Conservation (phyloP, 35 echinoderm and acorn worm genomes). For the Heliocidaris tuberculata region DNA sequence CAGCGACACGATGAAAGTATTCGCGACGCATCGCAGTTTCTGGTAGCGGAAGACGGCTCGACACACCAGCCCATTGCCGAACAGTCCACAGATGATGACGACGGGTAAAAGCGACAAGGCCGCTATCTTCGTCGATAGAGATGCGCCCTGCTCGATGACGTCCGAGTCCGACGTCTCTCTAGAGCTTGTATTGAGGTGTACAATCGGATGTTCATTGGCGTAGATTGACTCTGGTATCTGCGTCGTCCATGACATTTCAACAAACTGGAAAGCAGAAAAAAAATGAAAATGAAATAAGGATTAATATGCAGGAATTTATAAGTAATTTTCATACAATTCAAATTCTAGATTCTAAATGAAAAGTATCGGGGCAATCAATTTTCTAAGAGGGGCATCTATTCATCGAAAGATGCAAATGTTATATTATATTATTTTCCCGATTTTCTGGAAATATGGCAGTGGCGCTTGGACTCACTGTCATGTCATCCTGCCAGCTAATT, state of each 20-base stretch:
- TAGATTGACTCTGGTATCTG: not conserved
- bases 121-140: slow-evolving; percentile 35
- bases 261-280: not conserved
- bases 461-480: too few species aligned
- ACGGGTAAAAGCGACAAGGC: slow-evolving; percentile 54
- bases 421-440: too few species aligned
- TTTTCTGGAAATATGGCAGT: too few species aligned
- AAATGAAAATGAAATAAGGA: not conserved
- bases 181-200: not conserved
- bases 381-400: too few species aligned
- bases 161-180: not conserved
- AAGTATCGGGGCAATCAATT: too few species aligned
- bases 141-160: not conserved
- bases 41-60: slow-evolving; percentile 82
- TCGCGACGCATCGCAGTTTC: slow-evolving; percentile 82
- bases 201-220: not conserved
- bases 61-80: slow-evolving; percentile 91
- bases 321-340: not conserved
- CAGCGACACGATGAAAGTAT: slow-evolving; percentile 94
- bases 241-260: not conserved
- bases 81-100: slow-evolving; percentile 68
- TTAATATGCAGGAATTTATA: not conserved
- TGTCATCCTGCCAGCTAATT: too few species aligned
- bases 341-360: not conserved
- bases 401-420: too few species aligned